Base-by-base conservation (phyloP, 2,113 vertebrate genomes). In the Oxyura jamaicensis region DNA sequence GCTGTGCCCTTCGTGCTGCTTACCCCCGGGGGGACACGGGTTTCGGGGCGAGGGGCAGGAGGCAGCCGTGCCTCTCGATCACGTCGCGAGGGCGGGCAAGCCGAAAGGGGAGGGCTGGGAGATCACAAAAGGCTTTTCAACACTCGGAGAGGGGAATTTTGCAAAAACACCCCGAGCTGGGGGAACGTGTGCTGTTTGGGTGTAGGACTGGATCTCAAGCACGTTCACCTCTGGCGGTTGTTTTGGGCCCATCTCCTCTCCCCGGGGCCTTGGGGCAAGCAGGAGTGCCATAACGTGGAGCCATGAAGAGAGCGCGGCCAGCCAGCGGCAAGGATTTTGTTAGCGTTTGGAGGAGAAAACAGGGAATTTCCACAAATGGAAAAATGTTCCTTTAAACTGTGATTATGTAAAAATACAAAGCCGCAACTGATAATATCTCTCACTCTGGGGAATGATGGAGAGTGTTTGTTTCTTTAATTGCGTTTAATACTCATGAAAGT, bases 311-410 rank as follows among this genome's bases (percentile, higher is more conserved):
- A 95, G 72, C 0, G 3, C 83, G 96, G 87, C 86, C 94, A 96
- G 95, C 94, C 95, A 95, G 93, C 65, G 94, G 95, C 96, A 95
- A 94, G 93, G 95, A 94, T 93, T 95, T 93, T 95, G 96, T 90
- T 94, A 95, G 68, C 19, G 0, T 97, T 96, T 97, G 96, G 96
- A 97, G 96, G 81, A 96, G 91, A 97, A 96, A 97, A 91, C 75
- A 68, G 96, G 97, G 97, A 97, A 97, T 97, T 97, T 97, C 97
- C 97, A 96, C 95, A 86, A 81, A 91, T 91, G 95, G 95, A 96
- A 96, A 96, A 97, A 96, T 88, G 91, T 91, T 97, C 95, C 95
- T 97, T 97, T 97, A 97, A 97, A 97, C 96, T 95, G 89, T 94
- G 95, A 97, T 97, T 97, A 96, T 95, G 93, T 97, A 96, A 97